Base-by-base conservation (phyloP, 2,888 invertebrate genomes). In the Aelia acuminata region DNA sequence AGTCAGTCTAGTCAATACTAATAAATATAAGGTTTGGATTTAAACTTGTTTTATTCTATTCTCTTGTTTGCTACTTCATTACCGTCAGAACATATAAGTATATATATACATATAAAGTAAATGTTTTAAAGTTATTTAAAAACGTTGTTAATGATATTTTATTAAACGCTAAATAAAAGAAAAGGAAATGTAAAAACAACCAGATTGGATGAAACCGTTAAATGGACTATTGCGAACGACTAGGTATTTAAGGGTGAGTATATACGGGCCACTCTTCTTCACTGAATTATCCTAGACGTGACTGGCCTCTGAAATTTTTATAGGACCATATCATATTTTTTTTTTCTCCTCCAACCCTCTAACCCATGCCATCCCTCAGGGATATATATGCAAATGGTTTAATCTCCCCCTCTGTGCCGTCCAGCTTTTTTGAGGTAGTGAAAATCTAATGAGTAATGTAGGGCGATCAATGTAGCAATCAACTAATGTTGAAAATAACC, bases 361-460 rank as follows among this genome's bases (percentile, higher is more conserved):
- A 31, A 15, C 63, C 63, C 31, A 63, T 18, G 63, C 63, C 63
- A 63, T 26, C 63, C 63, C 63, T 63, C 31, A 63, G 63, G 63
- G 63, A 63, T 63, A 31, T 63, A 63, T 63, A 63, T 63, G 63
- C 63, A 63, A 63, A 63, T 63, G 63, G 63, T 63, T 63, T 63
- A 63, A 63, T 63, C 63, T 63, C 2, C 63, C 31, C 63, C 31
- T 63, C 4, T 63, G 63, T 63, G 63, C 63, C 31, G 15, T 5
- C 63, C 63, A 31, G 26, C 18, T 63, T 63, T 63, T 63, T 63
- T 15, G 15, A 63, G 63, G 63, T 63, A 63, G 63, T 63, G 63
- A 63, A 63, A 63, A 63, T 63, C 63, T 63, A 63, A 63, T 63
- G 63, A 63, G 63, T 63, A 63, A 63, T 63, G 63, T 63, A 63